Evolutionary conservation across 2,888 invertebrate species (phyloP), one percentile per base, ranked within the genome.

Genomic region (Eilema griseolum): DNA sequence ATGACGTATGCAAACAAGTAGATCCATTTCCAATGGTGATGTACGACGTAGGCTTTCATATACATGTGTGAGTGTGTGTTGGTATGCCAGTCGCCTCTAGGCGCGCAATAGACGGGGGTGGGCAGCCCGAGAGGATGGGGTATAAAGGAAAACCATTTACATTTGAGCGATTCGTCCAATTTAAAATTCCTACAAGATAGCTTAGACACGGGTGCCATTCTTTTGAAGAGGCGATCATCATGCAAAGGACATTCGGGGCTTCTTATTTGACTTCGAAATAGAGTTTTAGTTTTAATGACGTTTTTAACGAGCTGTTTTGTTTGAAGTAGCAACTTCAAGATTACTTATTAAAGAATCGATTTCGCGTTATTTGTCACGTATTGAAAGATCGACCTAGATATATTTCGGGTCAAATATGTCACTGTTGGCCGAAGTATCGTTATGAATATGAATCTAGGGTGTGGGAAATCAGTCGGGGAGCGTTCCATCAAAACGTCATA

Each of bases 101-200:
- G 95, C 94, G 94, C 94, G 94, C 93, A 92, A 93, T 93, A 93
- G 94, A 92, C 87, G 93, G 92, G 93, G 94, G 93, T 92, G 93
- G 94, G 90, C 92, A 90, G 93, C 92, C 91, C 89, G 85, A 90
- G 93, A 93, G 94, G 95, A 94, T 94, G 95, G 94, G 94, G 95
- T 92, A 95, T 95, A 95, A 95, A 95, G 95, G 95, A 95, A 95
- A 95, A 95, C 95, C 95, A 95, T 95, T 95, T 95, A 95, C 95
- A 95, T 95, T 95, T 95, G 95, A 95, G 95, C 95, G 95, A 95
- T 95, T 95, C 95, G 95, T 95, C 95, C 95, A 95, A 95, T 95
- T 95, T 95, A 95, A 95, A 95, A 95, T 95, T 95, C 95, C 95
- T 95, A 95, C 94, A 94, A 95, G 95, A 95, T 94, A 94, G 93